Evolutionary conservation across 2,797 vertebrate species (phyloP).

Genomic region (Cynopterus sphinx): DNA sequence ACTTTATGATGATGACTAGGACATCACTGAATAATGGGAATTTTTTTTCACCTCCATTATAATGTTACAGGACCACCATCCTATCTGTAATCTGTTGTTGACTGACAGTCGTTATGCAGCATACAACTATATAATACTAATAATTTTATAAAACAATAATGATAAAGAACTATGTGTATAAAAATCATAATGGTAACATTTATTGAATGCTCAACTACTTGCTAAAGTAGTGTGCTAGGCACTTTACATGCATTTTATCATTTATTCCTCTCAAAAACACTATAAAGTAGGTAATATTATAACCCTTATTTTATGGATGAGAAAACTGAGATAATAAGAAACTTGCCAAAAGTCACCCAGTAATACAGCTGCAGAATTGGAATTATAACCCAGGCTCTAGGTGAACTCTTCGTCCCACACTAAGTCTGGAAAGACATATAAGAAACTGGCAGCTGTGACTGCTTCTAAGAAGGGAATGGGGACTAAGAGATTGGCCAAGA

Average conservation of each 20-base stretch:
- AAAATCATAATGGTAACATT: background rate
- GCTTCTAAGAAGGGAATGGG: background rate
- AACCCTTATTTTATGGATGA: background rate
- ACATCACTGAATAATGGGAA: background rate
- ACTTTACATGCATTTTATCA: background rate
- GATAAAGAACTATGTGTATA: background rate
- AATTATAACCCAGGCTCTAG: background rate
- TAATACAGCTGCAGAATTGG: background rate
- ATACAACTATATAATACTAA: background rate
- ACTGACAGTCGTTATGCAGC: background rate
- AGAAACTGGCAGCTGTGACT: background rate
- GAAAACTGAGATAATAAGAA: background rate
- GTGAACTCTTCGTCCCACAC: background rate
- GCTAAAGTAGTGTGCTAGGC: background rate
- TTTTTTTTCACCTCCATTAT: background rate
- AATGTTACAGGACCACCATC: background rate
- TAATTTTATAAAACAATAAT: background rate
- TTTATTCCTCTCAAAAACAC: constrained; percentile 17
- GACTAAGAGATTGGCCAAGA: background rate
- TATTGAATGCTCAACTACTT: background rate
- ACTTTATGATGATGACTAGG: too few relatives aligned
- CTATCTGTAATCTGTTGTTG: background rate
- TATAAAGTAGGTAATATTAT: background rate
- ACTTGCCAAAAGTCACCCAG: background rate
- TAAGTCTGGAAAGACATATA: background rate